These are phyloP conservation scores for Tragopan temminckii DNA, from an alignment of 2,797 vertebrate species.

Conservation along the genomic window DNA sequence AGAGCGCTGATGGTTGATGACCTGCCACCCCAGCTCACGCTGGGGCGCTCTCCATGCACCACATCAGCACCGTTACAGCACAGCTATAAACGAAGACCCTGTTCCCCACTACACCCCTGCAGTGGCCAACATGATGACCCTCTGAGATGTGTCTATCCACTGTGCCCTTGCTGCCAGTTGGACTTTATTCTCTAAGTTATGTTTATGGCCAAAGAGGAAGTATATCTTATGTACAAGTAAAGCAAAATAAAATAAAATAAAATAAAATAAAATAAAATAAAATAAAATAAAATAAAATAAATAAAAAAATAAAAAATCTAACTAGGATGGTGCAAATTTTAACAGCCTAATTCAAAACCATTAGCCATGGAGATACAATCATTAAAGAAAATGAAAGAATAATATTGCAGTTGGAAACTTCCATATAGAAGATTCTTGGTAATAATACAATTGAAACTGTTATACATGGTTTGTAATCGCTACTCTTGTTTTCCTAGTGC, in stretches of 20 bases:
- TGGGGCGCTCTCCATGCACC: accelerated
- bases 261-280: too few species aligned
- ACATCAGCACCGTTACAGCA: accelerated
- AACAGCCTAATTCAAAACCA: background rate
- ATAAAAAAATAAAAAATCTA: background rate
- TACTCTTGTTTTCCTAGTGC: background rate
- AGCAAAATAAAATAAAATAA: background rate
- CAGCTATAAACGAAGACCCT: background rate
- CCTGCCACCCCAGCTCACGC: background rate
- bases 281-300: too few species aligned
- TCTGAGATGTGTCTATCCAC: background rate
- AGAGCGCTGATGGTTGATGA: background rate
- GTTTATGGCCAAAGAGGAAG: background rate
- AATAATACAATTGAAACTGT: background rate
- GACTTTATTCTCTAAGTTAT: background rate
- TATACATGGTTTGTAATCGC: background rate
- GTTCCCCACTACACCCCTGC: background rate
- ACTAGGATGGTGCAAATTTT: background rate
- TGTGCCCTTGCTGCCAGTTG: accelerated
- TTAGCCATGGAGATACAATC: background rate
- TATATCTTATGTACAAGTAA: background rate
- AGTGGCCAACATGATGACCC: accelerated
- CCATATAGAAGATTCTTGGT: background rate
- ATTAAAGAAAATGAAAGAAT: background rate
- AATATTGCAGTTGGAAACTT: background rate